Evolutionary conservation across 2,797 vertebrate species (phyloP).

Genomic region (Adelosebastes latens): DNA sequence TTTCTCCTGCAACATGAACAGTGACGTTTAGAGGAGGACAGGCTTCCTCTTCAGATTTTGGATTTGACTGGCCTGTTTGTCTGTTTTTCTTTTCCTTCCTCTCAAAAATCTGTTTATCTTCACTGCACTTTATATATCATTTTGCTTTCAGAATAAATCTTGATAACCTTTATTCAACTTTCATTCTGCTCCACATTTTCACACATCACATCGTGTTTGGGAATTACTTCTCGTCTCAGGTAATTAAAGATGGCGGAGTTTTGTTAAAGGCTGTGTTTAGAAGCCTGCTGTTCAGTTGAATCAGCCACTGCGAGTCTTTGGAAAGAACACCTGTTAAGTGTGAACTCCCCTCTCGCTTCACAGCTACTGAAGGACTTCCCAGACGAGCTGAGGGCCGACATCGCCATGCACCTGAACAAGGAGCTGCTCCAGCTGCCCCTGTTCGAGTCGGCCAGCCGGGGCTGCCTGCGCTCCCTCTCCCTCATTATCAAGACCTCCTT

Average conservation of each 20-base stretch:
- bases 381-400: slow-evolving; percentile 93
- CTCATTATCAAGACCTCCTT: slow-evolving; percentile 97
- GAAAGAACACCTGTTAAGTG: neutral
- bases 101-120: too few species aligned
- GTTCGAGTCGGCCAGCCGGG: slow-evolving; percentile 93
- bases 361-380: slow-evolving; percentile 97
- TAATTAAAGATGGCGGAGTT: neutral
- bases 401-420: slow-evolving; percentile 97
- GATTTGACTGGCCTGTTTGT: too few species aligned
- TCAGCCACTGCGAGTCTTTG: neutral
- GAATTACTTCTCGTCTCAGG: neutral
- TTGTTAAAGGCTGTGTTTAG: neutral
- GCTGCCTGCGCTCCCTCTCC: slow-evolving; percentile 94
- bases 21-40: neutral
- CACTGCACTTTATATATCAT: neutral
- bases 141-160: neutral
- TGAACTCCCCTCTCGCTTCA: neutral
- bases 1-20: neutral
- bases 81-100: neutral
- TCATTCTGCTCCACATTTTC: neutral
- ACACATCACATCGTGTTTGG: neutral
- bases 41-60: neutral
- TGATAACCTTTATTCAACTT: neutral
- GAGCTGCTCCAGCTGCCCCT: slow-evolving; percentile 95
- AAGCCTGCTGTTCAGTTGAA: neutral